Percentiles rank a stretch among this genome's conserved stretches.
Evolutionary conservation across 2,113 vertebrate genomes (phyloP).

Genomic region (Tyrannus savana): DNA sequence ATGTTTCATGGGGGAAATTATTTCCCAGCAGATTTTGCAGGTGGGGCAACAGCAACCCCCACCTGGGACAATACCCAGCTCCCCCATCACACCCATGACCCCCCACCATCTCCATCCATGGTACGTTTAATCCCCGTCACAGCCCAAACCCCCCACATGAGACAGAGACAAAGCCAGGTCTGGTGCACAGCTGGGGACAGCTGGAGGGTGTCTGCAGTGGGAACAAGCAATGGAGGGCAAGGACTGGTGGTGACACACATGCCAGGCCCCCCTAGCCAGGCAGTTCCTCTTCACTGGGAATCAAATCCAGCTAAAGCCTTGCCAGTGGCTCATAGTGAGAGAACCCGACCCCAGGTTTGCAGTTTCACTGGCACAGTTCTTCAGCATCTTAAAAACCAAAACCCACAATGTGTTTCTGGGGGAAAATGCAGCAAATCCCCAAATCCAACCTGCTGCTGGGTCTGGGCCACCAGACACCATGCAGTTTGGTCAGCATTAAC

Average conservation of each 20-base stretch:
- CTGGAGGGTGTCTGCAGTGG: neutral
- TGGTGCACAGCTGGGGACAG: neutral
- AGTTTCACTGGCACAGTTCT: neutral
- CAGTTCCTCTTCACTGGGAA: fast-evolving
- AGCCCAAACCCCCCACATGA: fast-evolving
- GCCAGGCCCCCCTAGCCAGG: neutral
- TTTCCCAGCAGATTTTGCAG: neutral
- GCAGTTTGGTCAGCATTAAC: too few species aligned
- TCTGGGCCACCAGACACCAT: neutral
- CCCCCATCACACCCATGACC: neutral
- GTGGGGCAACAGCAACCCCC: neutral
- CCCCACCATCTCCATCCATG: neutral
- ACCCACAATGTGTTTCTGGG: neutral
- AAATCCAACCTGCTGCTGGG: neutral
- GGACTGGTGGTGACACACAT: neutral
- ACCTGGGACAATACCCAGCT: neutral
- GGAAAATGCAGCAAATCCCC: neutral
- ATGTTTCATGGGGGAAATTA: neutral
- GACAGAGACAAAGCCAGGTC: neutral
- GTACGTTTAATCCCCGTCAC: neutral
- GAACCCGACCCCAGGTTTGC: neutral
- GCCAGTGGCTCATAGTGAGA: neutral
- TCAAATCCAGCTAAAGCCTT: neutral
- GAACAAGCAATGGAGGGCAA: neutral
- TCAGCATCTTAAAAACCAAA: neutral